Evolutionary conservation across 2,888 invertebrate genomes (phyloP).

Genomic region (Drosophila neotestacea): DNA sequence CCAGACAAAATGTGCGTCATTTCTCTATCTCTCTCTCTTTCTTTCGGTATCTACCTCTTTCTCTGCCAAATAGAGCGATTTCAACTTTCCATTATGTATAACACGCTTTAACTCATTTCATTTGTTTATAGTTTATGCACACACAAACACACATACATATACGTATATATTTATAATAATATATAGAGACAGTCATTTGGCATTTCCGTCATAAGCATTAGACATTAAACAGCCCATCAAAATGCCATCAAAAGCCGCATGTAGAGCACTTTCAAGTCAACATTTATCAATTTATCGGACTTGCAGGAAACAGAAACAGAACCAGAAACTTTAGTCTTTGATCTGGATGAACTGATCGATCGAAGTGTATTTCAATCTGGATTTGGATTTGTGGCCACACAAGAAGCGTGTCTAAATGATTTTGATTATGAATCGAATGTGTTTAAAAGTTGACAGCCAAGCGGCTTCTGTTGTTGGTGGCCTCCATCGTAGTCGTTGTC

Average conservation of each 20-base stretch:
- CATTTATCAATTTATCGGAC: conserved; percentile 12
- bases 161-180: conserved; percentile 4
- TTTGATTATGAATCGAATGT: conserved; percentile 32
- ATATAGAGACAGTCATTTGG: conserved; percentile 11
- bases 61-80: conserved; percentile 54
- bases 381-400: conserved; percentile 16
- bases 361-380: background rate
- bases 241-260: conserved; percentile 49
- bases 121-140: conserved; percentile 30
- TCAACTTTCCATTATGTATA: conserved; percentile 55
- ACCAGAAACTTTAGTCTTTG: conserved; percentile 7
- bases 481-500: background rate
- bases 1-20: conserved; percentile 31
- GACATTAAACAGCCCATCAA: conserved; percentile 46
- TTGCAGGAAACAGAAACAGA: conserved; percentile 38
- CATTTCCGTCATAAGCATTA: conserved; percentile 57
- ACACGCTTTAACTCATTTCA: conserved; percentile 26
- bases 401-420: conserved; percentile 26
- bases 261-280: conserved; percentile 30
- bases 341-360: background rate
- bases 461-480: conserved; percentile 41
- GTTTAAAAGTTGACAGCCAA: conserved; percentile 39
- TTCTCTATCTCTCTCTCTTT: too few relatives aligned
- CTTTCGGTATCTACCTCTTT: background rate
- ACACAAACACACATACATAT: conserved; percentile 6